Conservation (phyloP, 1,140 invertebrate genomes). For the Octopus bimaculoides region DNA sequence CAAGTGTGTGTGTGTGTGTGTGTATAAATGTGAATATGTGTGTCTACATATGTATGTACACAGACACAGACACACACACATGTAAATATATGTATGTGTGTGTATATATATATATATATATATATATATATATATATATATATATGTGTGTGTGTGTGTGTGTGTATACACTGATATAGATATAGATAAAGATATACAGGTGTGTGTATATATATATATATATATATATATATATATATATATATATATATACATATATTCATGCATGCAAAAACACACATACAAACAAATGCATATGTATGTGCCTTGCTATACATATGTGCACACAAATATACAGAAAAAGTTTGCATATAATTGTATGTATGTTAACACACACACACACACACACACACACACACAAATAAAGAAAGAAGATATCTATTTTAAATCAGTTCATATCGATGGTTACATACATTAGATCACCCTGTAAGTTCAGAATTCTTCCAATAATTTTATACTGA, state of each 20-base stretch:
- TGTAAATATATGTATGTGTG: not conserved
- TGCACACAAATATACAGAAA: not conserved
- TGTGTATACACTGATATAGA: not conserved
- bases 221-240: slow-evolving; percentile 4
- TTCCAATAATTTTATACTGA: no score
- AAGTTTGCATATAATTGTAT: not conserved
- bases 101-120: not conserved
- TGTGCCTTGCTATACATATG: not conserved
- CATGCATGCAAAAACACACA: not conserved
- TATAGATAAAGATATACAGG: not conserved
- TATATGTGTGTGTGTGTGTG: not conserved
- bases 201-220: not conserved
- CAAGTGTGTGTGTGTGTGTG: no score
- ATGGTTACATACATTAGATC: no score
- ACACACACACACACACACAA: not conserved
- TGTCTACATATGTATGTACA: not conserved
- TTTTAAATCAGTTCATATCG: no score
- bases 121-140: slow-evolving; percentile 4
- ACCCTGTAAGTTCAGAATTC: no score
- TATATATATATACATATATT: not conserved
- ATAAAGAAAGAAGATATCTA: no score
- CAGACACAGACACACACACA: not conserved
- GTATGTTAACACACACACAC: not conserved
- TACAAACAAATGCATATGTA: not conserved
- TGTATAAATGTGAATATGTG: not conserved